Evolutionary conservation across 2,797 vertebrate genomes (phyloP), one percentile per base, ranked within the genome.

Genomic region (Crax fasciolata): DNA sequence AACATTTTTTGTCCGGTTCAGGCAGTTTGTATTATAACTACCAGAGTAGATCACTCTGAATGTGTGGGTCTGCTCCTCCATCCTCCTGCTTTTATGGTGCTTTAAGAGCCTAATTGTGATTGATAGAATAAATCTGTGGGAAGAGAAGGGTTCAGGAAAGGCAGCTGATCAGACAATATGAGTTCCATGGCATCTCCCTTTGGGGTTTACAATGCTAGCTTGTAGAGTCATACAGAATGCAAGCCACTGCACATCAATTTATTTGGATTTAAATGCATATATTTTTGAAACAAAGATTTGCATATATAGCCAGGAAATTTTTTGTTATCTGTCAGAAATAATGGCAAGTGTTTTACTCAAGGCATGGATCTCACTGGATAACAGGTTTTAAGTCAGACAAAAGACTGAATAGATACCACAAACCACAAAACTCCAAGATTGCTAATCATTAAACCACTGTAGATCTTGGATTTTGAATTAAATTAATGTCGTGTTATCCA

Each of bases 161-260:
- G 19, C 43, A 14, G 10, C 51, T 75, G 43, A 21, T 23, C 71
- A 89, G 35, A 51, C 19, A 30, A 15, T 1, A 3, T 25, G 62
- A 77, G 43, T 55, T 76, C 17, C 15, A 57, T 12, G 13, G 3
- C 18, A 39, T 43, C 32, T 58, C 35, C 83, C 28, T 5, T 1
- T 10, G 21, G 70, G 11, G 21, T 2, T 0, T 41, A 46, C 0
- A 2, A 52, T 1, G 72, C 32, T 16, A 55, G 9, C 3, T 76
- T 70, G 79, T 13, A 62, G n/a, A 79, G 17, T 2, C 49, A 19
- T 32, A 32, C 16, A 62, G 59, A 73, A 77, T 10, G 7, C 7
- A 17, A 63, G 49, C 11, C 0, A 18, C 3, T 74, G 41, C 19
- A 46, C 13, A 11, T 35, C 21, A 1, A 51, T 81, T 54, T 76